phyloP scores from a whole-genome alignment of 92 coral and sea anemone species.

The Epizoanthus stellaris region DNA sequence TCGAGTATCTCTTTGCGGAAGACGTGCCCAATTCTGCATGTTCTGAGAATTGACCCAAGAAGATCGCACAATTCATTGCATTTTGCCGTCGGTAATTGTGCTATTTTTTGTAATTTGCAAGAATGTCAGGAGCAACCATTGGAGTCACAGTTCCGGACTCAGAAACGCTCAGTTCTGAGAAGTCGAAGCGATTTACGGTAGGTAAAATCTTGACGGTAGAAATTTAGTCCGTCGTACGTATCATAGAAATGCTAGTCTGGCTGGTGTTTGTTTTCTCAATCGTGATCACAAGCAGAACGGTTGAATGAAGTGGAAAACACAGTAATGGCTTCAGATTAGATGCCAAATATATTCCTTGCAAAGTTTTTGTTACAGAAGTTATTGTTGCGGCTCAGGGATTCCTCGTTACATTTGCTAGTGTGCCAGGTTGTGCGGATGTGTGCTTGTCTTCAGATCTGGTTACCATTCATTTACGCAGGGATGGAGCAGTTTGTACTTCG shows the following conservation, averaged over 20 bases:
- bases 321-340: slow-evolving; percentile 12
- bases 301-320: slow-evolving; percentile 4
- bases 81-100: slow-evolving; percentile 14
- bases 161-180: slow-evolving; percentile 97
- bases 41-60: not conserved
- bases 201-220: slow-evolving; percentile 37
- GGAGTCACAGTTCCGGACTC: slow-evolving; percentile 99
- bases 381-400: slow-evolving; percentile 21
- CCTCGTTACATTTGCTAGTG: not conserved
- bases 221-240: not conserved
- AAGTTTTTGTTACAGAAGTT: slow-evolving; percentile 1
- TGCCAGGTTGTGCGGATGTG: slow-evolving; percentile 1
- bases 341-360: not conserved
- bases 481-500: slow-evolving; percentile 1
- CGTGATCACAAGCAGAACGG: slow-evolving; percentile 26
- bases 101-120: slow-evolving; percentile 20
- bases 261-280: slow-evolving; percentile 27
- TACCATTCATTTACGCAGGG: slow-evolving; percentile 19
- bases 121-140: slow-evolving; percentile 62
- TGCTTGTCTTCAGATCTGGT: slow-evolving; percentile 3
- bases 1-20: slow-evolving; percentile 17
- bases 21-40: slow-evolving; percentile 36
- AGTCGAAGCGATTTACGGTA: slow-evolving; percentile 99
- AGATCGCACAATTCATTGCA: slow-evolving; percentile 8
- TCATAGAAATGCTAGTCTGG: not conserved